Evolutionary conservation across 2,888 invertebrate genomes (phyloP), one percentile per base, ranked within the genome.

Genomic region (Pyrgus malvae): DNA sequence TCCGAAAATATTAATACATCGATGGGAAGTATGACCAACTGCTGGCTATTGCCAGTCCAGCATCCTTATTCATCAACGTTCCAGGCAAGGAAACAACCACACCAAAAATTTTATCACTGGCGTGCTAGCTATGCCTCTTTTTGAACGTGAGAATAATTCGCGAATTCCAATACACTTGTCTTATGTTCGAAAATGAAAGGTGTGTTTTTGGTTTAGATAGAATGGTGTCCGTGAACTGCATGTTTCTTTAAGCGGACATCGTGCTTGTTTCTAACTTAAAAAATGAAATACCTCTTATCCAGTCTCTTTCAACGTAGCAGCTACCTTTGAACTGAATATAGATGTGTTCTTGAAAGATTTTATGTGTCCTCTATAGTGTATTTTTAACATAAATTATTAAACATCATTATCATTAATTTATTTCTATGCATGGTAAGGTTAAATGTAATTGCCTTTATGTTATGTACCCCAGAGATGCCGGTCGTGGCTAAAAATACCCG

Each of bases 401-500:
- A 1, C 12, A 7, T 33, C 3, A 6, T 4, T 6, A 11, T 33
- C 6, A 33, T 2, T 12, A 4, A 3, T 33, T 17, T 3, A 8
- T 3, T 37, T 17, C n/a, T 37, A 37, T 17, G 17, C 17, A 1
- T 6, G 37, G 16, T 19, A n/a, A 1, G 5, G 2, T 27, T 14
- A 48, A 37, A 17, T 38, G 27, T 19, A 14, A 3, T 29, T 12
- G 12, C 48, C 21, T 31, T 16, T 23, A 37, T 23, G 31, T 37
- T 38, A 23, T 53, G 29, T 37, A 23, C 37, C 17, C 45, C 3
- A 45, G 51, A 37, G 51, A 37, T 37, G 27, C 51, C 12, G 12
- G 14, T 37, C 27, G 14, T 38, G 38, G 12, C 45, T 29, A 29
- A 53, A 37, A 42, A 40, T 45, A 23, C 35, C 56, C 60, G 58